Evolutionary conservation across 2,113 vertebrate genomes (phyloP), one percentile per base, ranked within the genome.

Genomic region (Monopterus albus): DNA sequence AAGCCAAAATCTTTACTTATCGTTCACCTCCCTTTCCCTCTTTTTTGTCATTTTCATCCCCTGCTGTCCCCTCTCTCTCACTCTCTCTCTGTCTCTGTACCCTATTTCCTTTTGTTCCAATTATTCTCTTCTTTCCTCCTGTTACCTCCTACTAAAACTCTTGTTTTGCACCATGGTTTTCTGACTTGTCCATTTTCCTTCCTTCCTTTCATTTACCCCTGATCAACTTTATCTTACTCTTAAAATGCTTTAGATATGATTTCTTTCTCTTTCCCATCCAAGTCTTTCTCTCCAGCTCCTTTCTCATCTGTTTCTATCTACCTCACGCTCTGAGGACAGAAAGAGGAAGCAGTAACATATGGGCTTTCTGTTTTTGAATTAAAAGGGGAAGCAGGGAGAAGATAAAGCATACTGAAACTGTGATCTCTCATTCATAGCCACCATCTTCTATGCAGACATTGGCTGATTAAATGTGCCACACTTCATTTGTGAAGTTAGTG

Each of bases 311-410:
- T 57, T 29, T 68, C 25, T 63, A 3, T 62, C 74, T 21, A 6
- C 43, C 29, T 38, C n/a, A n/a, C n/a, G 17, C 69, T 78, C 42
- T 10, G 55, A 42, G 60, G 57, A 63, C 23, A 63, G 25, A 29
- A 10, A 46, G 3, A 2, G 17, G 36, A 50, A 56, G 59, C 13
- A 2, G 40, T 38, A 35, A 46, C 78, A 78, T 74, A 61, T 71
- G 77, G 63, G 64, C 25, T 69, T n/a, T 35, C 45, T 51, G 65
- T 39, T 59, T 58, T 14, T 36, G 13, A 68, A 46, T 76, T 42
- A 57, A 49, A 63, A 13, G 7, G 26, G 17, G 1, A 28, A 13
- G 29, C 13, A 0, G 45, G 26, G 6, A 36, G 26, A 2, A 12
- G 45, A 61, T 61, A 61, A 57, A 39, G 25, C 35, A 33, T 28